A percentile compares a stretch with the other conserved stretches of the same genome.
These are phyloP conservation scores for Drosophila biarmipes DNA, from an alignment of 1,140 invertebrate genomes.

Conservation along the genomic window DNA sequence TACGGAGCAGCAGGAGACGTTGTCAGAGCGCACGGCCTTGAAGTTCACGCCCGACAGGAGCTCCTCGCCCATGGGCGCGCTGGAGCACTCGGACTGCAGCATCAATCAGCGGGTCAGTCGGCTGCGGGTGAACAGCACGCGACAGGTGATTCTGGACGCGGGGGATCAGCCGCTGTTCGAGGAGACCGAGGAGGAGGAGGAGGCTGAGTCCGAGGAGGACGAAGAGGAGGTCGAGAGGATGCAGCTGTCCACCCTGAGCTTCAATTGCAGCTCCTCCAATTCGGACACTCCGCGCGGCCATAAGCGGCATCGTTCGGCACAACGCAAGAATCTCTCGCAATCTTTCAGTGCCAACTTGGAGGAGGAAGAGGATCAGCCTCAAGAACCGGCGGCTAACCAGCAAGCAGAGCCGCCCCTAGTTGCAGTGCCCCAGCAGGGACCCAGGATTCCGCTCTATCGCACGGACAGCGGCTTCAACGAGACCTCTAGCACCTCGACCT, in stretches of 20 bases:
- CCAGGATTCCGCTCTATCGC: slow-evolving; percentile 56
- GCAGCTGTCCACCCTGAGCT: slow-evolving; percentile 66
- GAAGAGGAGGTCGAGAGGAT: slow-evolving; percentile 67
- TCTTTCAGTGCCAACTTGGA: slow-evolving; percentile 70
- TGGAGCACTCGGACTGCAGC: slow-evolving; percentile 64
- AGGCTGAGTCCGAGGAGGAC: slow-evolving; percentile 16
- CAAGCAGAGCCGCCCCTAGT: background rate
- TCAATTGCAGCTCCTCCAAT: slow-evolving; percentile 77
- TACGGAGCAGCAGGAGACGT: slow-evolving; percentile 32
- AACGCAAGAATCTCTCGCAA: slow-evolving; percentile 81
- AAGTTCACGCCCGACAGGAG: slow-evolving; percentile 77
- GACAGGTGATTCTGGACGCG: slow-evolving; percentile 16
- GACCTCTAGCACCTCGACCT: slow-evolving; percentile 68
- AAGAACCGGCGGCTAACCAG: background rate
- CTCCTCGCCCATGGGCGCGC: slow-evolving; percentile 60
- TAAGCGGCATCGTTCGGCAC: slow-evolving; percentile 63
- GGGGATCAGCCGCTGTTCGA: slow-evolving; percentile 17
- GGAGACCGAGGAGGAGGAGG: slow-evolving; percentile 37
- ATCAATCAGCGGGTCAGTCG: slow-evolving; percentile 70
- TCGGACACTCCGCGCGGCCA: slow-evolving; percentile 74
- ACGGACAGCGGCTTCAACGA: slow-evolving; percentile 84
- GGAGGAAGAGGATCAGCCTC: slow-evolving; percentile 36
- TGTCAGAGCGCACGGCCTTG: slow-evolving; percentile 53
- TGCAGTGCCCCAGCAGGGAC: background rate
- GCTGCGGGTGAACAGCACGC: slow-evolving; percentile 57